Percentiles rank a stretch among this genome's conserved stretches.
Evolutionary conservation across 2,113 vertebrate species (phyloP).

Genomic region (Mohoua ochrocephala): DNA sequence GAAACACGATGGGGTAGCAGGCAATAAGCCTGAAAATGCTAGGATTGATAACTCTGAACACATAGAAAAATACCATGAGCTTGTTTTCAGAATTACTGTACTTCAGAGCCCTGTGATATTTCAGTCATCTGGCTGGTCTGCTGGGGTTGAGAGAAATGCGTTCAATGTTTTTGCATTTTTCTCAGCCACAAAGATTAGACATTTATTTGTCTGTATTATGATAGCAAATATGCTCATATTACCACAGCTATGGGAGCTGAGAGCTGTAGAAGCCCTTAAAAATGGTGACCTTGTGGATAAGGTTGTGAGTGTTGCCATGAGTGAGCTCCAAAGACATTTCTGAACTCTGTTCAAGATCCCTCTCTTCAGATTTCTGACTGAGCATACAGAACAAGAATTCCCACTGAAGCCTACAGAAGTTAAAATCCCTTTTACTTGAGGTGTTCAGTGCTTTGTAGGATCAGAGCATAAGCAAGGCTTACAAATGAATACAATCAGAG

Average conservation of each 20-base stretch:
- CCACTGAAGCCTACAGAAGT: background rate
- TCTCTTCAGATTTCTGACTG: background rate
- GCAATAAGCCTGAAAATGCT: background rate
- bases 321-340: background rate
- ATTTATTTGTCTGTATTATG: background rate
- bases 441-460: background rate
- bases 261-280: background rate
- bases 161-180: background rate
- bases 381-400: background rate
- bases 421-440: background rate
- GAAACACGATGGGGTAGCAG: background rate
- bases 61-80: background rate
- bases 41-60: background rate
- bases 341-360: background rate
- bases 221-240: background rate
- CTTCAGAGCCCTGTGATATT: background rate
- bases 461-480: constrained; percentile 13
- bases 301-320: background rate
- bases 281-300: background rate
- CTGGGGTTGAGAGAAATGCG: background rate
- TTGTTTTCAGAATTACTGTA: background rate
- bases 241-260: background rate
- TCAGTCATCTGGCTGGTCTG: background rate
- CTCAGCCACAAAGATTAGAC: background rate
- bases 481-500: constrained; percentile 22